A percentile compares a stretch with the other conserved stretches of the same genome.
These are phyloP conservation scores for Epizoanthus ramosus DNA, from an alignment of 92 coral and sea anemone species.

Conservation along the genomic window DNA sequence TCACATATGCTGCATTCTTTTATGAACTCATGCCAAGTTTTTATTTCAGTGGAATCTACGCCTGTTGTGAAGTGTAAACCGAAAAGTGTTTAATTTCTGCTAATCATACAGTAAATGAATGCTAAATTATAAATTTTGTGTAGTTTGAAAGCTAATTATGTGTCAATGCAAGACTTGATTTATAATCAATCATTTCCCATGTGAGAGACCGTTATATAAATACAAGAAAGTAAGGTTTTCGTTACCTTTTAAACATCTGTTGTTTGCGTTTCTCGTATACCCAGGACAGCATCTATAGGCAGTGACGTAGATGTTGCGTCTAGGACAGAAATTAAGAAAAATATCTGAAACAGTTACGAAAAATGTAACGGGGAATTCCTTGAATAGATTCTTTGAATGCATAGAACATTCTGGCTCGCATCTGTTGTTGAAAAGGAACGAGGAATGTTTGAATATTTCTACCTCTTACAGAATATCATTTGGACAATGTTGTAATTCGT, in stretches of 20 bases:
- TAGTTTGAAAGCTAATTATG: background rate
- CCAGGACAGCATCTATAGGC: slow-evolving; percentile 39
- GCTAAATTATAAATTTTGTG: background rate
- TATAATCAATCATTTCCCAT: background rate
- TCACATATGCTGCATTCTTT: background rate
- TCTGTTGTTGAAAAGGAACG: background rate
- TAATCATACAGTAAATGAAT: background rate
- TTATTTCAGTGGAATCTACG: background rate
- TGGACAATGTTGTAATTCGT: no score
- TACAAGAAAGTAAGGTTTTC: background rate
- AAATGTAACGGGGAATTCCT: background rate
- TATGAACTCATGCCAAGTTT: background rate
- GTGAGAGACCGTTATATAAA: background rate
- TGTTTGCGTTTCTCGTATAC: slow-evolving; percentile 1
- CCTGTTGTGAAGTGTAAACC: background rate
- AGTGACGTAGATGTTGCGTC: slow-evolving; percentile 15
- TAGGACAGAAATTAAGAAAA: background rate
- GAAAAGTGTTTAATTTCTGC: background rate
- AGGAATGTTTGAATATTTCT: background rate
- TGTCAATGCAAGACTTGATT: no score
- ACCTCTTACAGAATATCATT: no score
- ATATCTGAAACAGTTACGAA: background rate
- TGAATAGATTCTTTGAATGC: background rate
- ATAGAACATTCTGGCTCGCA: background rate
- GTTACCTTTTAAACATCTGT: slow-evolving; percentile 12